A percentile compares a stretch with the other conserved stretches of the same genome.
Conservation (phyloP, 2,113 vertebrate species). For the Mus pahari region DNA sequence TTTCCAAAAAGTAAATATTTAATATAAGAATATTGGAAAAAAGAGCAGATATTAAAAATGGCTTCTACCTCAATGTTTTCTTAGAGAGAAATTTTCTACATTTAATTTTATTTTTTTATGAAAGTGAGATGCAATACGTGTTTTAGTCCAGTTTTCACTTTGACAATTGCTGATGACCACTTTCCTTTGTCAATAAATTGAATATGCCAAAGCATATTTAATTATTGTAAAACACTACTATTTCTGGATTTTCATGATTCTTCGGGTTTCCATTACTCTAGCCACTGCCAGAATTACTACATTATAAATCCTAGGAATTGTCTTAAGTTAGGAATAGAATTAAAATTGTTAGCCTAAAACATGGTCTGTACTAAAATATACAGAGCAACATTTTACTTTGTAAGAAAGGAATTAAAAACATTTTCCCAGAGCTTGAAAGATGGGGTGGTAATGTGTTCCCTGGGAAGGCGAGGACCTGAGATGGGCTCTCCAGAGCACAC, state of each 20-base stretch:
- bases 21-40: not conserved
- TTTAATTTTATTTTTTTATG: not conserved
- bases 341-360: not conserved
- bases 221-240: not conserved
- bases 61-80: not conserved
- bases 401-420: not conserved
- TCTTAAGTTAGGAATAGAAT: not conserved
- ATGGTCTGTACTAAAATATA: not conserved
- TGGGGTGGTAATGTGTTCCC: too few species aligned
- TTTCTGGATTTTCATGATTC: not conserved
- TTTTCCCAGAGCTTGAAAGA: not conserved
- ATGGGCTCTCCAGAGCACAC: not conserved
- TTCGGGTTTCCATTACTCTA: not conserved
- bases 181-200: not conserved
- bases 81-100: not conserved
- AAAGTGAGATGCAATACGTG: not conserved
- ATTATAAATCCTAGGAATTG: not conserved
- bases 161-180: not conserved
- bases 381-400: not conserved
- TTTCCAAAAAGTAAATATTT: not conserved
- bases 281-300: not conserved
- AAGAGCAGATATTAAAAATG: not conserved
- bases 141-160: not conserved
- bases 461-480: not conserved
- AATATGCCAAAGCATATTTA: not conserved